phyloP scores from a whole-genome alignment of 2,113 vertebrate genomes.

The Ammodramus savannarum region DNA sequence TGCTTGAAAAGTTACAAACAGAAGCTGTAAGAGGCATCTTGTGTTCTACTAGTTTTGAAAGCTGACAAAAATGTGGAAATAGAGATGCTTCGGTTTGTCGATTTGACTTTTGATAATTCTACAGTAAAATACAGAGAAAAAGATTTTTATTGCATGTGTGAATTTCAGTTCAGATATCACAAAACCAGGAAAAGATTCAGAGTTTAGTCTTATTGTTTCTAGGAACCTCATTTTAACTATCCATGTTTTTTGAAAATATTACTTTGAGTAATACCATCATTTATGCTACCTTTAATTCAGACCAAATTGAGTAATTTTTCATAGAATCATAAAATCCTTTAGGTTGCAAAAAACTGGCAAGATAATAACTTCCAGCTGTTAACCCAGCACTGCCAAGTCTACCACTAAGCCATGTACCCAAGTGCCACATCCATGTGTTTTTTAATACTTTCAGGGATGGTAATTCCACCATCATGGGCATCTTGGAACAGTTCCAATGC shows the following conservation, averaged over 20 bases:
- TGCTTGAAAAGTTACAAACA: background rate
- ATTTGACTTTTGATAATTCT: background rate
- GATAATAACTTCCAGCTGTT: background rate
- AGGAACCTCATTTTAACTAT: background rate
- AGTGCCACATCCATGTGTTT: background rate
- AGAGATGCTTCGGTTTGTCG: background rate
- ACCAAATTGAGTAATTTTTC: background rate
- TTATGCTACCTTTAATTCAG: background rate
- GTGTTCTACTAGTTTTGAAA: background rate
- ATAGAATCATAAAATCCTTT: background rate
- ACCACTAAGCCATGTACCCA: background rate
- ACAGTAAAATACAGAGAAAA: background rate
- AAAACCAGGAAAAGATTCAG: background rate
- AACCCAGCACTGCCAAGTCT: background rate
- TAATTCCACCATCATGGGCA: background rate
- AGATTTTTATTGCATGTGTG: background rate
- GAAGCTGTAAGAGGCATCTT: background rate
- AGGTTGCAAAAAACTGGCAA: background rate
- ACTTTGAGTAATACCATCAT: background rate
- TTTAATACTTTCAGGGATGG: background rate
- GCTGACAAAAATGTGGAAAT: background rate
- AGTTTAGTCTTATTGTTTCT: background rate
- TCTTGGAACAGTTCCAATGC: background rate
- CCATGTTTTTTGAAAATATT: background rate
- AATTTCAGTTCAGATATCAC: background rate